Evolutionary conservation across 2,888 invertebrate species (phyloP).

Genomic region (Deroplatys truncata): DNA sequence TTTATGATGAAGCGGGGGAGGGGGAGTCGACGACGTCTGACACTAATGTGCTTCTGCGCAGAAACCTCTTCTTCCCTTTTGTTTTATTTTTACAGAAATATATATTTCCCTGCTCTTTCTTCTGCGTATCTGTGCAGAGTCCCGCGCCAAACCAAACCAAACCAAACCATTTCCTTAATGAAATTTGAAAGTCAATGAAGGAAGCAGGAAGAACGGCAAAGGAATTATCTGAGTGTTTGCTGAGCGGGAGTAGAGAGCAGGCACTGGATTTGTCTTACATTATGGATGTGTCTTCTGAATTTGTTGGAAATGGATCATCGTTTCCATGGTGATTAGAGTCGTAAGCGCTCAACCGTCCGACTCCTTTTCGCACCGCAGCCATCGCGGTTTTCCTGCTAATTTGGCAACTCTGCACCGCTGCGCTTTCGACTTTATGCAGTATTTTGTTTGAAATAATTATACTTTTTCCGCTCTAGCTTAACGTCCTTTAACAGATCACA

Average conservation of each 20-base stretch:
- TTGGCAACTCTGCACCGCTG: too few species aligned
- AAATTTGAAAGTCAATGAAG: conserved; percentile 29
- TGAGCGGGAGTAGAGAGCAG: background rate
- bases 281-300: conserved; percentile 12
- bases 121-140: background rate
- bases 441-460: too few species aligned
- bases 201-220: background rate
- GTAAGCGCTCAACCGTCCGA: background rate
- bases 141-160: background rate
- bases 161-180: conserved; percentile 25
- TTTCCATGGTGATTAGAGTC: conserved; percentile 3
- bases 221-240: conserved; percentile 13
- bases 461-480: too few species aligned
- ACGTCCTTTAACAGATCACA: too few species aligned
- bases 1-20: background rate
- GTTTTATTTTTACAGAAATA: conserved; percentile 17
- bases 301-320: conserved; percentile 12
- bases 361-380: background rate
- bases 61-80: background rate
- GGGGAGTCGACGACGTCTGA: background rate
- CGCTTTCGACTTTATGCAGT: too few species aligned
- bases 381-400: background rate
- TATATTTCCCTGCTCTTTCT: conserved; percentile 4
- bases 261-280: conserved; percentile 8
- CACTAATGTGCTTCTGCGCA: background rate